Percentiles rank a stretch among this genome's conserved stretches.
Evolutionary conservation across 2,113 vertebrate species (phyloP).

Genomic region (Nansenia antarctica): DNA sequence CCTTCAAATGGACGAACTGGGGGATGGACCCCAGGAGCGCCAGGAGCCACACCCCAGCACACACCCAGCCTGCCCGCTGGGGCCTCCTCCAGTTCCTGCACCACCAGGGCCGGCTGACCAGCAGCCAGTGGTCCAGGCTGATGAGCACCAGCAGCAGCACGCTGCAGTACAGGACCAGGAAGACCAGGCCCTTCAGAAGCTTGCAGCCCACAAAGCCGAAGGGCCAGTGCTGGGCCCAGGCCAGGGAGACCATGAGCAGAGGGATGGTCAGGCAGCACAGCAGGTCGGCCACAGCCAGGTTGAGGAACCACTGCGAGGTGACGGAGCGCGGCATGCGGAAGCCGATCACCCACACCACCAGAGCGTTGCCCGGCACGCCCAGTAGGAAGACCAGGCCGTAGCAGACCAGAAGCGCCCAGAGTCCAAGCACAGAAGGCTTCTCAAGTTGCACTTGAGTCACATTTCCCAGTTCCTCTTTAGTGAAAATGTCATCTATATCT

Average conservation of each 20-base stretch:
- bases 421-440: neutral
- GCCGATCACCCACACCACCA: conserved; percentile 80
- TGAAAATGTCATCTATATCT: fast-evolving
- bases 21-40: conserved; percentile 75
- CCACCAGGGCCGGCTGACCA: conserved; percentile 75
- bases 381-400: conserved; percentile 77
- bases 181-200: conserved; percentile 67
- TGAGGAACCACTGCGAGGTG: conserved; percentile 84
- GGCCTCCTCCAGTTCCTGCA: conserved; percentile 69
- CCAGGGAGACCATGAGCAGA: conserved; percentile 73
- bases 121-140: conserved; percentile 80
- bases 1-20: conserved; percentile 58
- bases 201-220: conserved; percentile 74
- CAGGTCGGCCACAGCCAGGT: conserved; percentile 82
- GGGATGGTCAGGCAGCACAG: conserved; percentile 84
- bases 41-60: conserved; percentile 64
- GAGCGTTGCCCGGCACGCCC: conserved; percentile 80
- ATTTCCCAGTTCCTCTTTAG: neutral
- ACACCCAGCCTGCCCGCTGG: conserved; percentile 1
- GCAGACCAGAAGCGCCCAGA: conserved; percentile 52
- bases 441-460: neutral
- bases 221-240: conserved; percentile 74
- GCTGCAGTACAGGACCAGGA: conserved; percentile 85
- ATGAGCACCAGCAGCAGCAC: conserved; percentile 80
- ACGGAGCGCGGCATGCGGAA: conserved; percentile 73